Evolutionary conservation across 1,140 invertebrate species (phyloP), one percentile per base, ranked within the genome.

Genomic region (Calycopis cecrops): DNA sequence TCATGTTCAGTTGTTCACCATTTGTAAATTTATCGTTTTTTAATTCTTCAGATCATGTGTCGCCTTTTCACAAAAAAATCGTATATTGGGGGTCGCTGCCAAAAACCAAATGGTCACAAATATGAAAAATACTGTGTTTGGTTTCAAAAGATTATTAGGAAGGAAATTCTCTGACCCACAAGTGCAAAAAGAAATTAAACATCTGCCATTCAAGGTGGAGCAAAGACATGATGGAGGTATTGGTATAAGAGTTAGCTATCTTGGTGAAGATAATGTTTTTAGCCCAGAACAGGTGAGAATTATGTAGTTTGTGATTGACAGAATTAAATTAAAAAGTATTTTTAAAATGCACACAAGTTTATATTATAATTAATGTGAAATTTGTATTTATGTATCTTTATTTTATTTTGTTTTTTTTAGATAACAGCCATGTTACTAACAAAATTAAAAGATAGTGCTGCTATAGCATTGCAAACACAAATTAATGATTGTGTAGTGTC

Each of bases 401-500:
- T 18, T 37, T 35, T 37, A 14, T 17, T 40, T 28, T 42, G 14
- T 40, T 52, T 28, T 48, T 60, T 59, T 17, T 60, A 87, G 90
- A 92, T 99, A 69, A 94, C 96, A 18, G 97, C 96, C 10, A 99
- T 99, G 96, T 88, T 99, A 12, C 94, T 99, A 60, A 99, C 97
- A 35, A 99, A 99, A 88, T 88, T 99, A 47, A 99, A 98, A 82
- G 94, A 97, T 70, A 95, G 93, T 53, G 95, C 98, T 11, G 94
- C 96, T 67, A 90, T 81, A 56, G 95, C 93, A n/a, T 85, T 98
- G 50, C 93, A 96, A 74, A 96, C 95, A 14, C 95, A 96, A 81
- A 93, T 98, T 14, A 97, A 97, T 75, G 98, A 99, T 87, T 99
- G 97, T 88, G 98, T 99, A 4, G 96, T 99, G 65, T 96, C 97